Percentiles rank a stretch among this genome's conserved stretches.
phyloP scores from a whole-genome alignment of 2,888 invertebrate species.

The Cryptus viduatorius region DNA sequence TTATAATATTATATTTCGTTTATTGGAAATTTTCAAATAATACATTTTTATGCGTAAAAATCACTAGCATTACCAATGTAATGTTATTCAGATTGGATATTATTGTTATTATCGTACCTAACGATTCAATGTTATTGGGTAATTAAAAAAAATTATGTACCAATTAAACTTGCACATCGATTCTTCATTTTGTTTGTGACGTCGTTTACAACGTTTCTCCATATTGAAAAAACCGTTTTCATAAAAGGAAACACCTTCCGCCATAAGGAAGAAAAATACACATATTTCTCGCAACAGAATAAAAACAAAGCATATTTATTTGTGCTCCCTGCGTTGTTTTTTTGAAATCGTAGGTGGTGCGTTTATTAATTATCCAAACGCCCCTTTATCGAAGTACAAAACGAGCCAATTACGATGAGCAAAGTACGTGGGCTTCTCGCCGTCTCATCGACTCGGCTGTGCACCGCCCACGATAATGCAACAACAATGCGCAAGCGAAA shows the following conservation, averaged over 20 bases:
- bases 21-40: background rate
- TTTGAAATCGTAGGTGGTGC: background rate
- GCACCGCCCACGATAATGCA: background rate
- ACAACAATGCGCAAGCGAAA: constrained; percentile 6
- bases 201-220: no score
- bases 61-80: background rate
- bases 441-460: background rate
- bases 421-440: constrained; percentile 3
- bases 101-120: background rate
- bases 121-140: background rate
- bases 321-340: background rate
- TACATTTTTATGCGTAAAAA: background rate
- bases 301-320: background rate
- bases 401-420: constrained; percentile 6
- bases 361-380: constrained; percentile 13
- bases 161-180: background rate
- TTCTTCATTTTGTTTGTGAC: no score
- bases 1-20: no score
- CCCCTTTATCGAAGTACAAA: constrained; percentile 1
- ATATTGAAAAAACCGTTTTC: no score
- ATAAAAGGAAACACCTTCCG: no score
- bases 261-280: background rate
- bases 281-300: background rate
- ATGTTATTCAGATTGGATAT: background rate
- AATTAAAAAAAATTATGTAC: background rate